Percentiles rank a stretch among this genome's conserved stretches.
These are phyloP conservation scores for Morone chrysops DNA, from an alignment of 2,113 vertebrate genomes.

Conservation along the genomic window DNA sequence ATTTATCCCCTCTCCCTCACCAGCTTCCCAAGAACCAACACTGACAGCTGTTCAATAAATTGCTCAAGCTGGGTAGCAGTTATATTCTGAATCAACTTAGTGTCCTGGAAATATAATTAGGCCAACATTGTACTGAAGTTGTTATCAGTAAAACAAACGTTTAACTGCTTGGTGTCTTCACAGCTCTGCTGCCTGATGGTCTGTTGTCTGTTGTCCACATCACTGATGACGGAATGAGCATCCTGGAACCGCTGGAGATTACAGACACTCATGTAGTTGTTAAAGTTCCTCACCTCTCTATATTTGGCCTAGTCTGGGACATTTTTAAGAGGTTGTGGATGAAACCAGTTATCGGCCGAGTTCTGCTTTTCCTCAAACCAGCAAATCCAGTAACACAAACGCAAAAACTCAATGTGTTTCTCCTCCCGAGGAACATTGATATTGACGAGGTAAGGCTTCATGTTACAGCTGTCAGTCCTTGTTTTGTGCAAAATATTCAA, in stretches of 20 bases:
- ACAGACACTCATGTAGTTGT: constrained; percentile 23
- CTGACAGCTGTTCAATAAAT: no score
- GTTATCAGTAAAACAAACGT: no score
- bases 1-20: no score
- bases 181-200: neutral
- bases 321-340: neutral
- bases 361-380: neutral
- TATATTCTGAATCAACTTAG: neutral
- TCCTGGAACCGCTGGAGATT: constrained; percentile 7
- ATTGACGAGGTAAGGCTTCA: neutral
- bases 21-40: no score
- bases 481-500: no score
- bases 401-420: neutral
- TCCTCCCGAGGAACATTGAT: neutral
- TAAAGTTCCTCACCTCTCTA: neutral
- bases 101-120: neutral
- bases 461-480: neutral
- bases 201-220: neutral
- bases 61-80: no score
- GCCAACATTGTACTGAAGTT: neutral
- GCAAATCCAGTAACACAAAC: neutral
- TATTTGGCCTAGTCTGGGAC: neutral
- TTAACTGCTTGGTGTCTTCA: neutral
- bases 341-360: neutral
- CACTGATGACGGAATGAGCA: neutral